Percentiles rank a stretch among this genome's conserved stretches.
Evolutionary conservation across 2,113 vertebrate species (phyloP).

Genomic region (Psophia crepitans): DNA sequence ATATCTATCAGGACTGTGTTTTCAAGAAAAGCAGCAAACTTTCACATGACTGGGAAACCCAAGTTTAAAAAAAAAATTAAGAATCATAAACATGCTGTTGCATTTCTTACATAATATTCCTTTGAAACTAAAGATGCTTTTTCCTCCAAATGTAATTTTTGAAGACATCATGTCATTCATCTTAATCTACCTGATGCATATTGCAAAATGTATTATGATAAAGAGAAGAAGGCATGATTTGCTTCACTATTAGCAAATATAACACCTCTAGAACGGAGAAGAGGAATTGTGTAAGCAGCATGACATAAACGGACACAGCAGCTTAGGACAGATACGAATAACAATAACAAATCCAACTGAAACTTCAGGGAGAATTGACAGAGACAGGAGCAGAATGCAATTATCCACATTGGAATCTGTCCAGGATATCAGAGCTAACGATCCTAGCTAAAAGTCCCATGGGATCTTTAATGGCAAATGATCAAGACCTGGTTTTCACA

Average conservation of each 20-base stretch:
- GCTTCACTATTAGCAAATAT: background rate
- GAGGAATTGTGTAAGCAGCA: background rate
- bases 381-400: background rate
- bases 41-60: background rate
- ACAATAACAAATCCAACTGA: background rate
- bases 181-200: background rate
- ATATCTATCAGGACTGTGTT: background rate
- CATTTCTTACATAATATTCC: background rate
- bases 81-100: background rate
- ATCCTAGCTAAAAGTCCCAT: background rate
- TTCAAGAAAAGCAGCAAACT: background rate
- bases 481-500: background rate
- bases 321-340: constrained; percentile 18
- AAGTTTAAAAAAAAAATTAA: background rate
- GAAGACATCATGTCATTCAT: background rate
- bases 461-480: background rate
- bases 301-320: background rate
- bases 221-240: background rate
- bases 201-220: background rate
- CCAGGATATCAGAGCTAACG: constrained; percentile 4
- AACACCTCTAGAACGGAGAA: background rate
- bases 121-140: background rate
- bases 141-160: background rate
- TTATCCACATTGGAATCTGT: background rate
- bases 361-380: background rate